These are phyloP conservation scores for Anhinga rufa DNA, from an alignment of 2,113 vertebrate species.

Conservation along the genomic window DNA sequence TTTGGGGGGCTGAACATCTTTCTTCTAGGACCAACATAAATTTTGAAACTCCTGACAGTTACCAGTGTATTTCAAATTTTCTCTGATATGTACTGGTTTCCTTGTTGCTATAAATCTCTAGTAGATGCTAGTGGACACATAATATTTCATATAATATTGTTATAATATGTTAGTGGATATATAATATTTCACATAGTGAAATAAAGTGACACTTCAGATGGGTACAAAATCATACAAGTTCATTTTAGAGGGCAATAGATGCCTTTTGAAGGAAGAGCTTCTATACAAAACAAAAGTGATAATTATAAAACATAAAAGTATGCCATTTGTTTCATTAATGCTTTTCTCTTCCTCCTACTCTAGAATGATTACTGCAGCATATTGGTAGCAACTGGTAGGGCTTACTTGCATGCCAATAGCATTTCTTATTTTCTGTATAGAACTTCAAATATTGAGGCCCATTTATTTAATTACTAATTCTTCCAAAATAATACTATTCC, in stretches of 20 bases:
- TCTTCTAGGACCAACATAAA: background rate
- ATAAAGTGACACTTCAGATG: background rate
- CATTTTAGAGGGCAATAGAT: background rate
- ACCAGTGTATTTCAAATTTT: background rate
- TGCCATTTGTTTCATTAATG: background rate
- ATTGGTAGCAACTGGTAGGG: slow-evolving; percentile 1
- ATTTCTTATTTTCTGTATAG: background rate
- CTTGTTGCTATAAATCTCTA: background rate
- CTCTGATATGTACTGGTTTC: background rate
- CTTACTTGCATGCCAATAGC: background rate
- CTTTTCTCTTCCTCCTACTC: background rate
- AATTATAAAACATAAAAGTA: background rate
- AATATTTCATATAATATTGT: no score
- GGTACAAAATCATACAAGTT: background rate
- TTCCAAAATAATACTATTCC: background rate
- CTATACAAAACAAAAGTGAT: background rate
- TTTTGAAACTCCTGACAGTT: background rate
- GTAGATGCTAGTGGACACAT: background rate
- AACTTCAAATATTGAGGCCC: background rate
- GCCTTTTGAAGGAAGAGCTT: background rate
- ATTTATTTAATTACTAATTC: background rate
- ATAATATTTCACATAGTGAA: no score
- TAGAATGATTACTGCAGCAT: slow-evolving; percentile 19
- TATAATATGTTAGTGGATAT: no score
- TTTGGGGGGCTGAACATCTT: background rate